Conservation (phyloP, 2,888 invertebrate species). For the Oscheius onirici region DNA sequence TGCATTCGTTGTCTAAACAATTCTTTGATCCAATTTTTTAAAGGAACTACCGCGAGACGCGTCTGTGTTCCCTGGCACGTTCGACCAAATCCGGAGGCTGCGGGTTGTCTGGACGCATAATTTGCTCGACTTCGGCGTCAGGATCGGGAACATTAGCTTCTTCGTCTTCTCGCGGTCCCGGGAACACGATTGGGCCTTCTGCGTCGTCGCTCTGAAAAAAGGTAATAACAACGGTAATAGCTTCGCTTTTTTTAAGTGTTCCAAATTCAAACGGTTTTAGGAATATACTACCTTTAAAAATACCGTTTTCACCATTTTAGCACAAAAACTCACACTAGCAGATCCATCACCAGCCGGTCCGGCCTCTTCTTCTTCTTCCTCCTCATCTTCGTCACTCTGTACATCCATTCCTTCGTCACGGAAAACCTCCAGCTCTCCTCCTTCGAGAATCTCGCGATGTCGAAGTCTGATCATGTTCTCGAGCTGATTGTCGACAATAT, state of each 20-base stretch:
- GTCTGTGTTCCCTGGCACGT: constrained; percentile 3
- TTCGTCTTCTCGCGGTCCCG: background rate
- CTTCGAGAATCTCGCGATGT: no score
- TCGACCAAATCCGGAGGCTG: background rate
- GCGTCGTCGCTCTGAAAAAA: constrained; percentile 11
- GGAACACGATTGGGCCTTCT: background rate
- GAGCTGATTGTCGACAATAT: background rate
- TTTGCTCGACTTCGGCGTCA: background rate
- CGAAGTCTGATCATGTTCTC: no score
- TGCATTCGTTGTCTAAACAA: constrained; percentile 16
- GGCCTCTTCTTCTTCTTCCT: background rate
- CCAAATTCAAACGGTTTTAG: no score
- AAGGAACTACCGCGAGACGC: constrained; percentile 8
- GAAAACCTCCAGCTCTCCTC: background rate
- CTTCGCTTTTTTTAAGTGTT: no score
- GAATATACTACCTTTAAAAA: no score
- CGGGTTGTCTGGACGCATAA: background rate
- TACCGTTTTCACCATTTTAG: no score
- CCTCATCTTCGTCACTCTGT: constrained; percentile 3
- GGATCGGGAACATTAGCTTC: background rate
- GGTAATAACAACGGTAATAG: no score
- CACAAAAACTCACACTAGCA: background rate
- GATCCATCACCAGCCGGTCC: background rate
- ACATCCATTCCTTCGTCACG: constrained; percentile 4
- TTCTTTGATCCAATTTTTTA: background rate